Conservation (phyloP, 2,113 vertebrate genomes). For the Cheilinus undulatus region DNA sequence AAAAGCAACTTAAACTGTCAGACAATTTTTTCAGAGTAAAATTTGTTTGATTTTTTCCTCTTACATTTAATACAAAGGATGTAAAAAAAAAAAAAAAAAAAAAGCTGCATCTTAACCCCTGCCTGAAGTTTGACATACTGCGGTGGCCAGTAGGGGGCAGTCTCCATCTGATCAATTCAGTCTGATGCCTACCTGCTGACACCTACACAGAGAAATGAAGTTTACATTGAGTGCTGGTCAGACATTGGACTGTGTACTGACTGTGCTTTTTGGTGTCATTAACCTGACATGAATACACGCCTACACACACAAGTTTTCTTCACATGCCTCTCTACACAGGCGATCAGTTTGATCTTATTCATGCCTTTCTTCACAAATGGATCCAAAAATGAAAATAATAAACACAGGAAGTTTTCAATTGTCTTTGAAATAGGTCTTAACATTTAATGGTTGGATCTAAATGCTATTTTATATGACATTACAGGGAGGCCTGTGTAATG, state of each 20-base stretch:
- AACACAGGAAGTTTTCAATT: not conserved
- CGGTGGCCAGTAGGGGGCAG: slow-evolving; percentile 49
- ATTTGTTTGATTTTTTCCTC: no score
- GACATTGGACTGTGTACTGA: not conserved
- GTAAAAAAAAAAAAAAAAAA: no score
- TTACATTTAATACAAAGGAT: no score
- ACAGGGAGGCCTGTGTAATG: not conserved
- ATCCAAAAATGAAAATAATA: not conserved
- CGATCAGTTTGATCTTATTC: not conserved
- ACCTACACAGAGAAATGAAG: slow-evolving; percentile 7
- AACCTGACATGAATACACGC: no score
- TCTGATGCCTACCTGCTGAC: not conserved
- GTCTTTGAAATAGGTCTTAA: not conserved
- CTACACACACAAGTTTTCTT: not conserved
- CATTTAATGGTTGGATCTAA: not conserved
- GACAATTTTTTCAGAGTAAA: no score
- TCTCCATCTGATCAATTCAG: slow-evolving; percentile 11
- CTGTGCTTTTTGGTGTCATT: not conserved
- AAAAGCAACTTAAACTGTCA: no score
- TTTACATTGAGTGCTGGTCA: slow-evolving; percentile 1
- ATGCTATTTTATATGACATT: no score
- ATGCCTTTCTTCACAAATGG: not conserved
- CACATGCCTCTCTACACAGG: not conserved
- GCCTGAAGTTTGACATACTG: not conserved
- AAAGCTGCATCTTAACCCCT: no score